Percentiles rank a stretch among this genome's conserved stretches.
These are phyloP conservation scores for Geodia barretti DNA, from an alignment of 37 sponge, comb jelly and placozoan genomes.

Conservation along the genomic window DNA sequence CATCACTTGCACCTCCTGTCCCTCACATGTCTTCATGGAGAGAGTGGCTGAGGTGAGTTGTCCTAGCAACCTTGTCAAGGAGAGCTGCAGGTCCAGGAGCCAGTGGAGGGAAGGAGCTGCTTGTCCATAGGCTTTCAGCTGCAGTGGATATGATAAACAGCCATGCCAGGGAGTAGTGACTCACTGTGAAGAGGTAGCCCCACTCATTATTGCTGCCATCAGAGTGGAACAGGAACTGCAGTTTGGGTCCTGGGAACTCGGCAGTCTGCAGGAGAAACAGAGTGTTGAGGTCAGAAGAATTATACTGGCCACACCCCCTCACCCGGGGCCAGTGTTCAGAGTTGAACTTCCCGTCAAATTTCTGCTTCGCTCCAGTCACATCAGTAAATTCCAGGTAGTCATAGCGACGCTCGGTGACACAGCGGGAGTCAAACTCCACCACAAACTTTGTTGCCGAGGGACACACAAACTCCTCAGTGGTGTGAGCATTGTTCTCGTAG, in stretches of 20 bases:
- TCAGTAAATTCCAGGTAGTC: constrained; percentile 87
- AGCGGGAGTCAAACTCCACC: constrained; percentile 84
- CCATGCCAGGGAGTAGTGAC: neutral
- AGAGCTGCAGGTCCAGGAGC: constrained; percentile 78
- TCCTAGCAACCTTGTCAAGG: constrained; percentile 69
- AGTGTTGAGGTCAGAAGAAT: too few species aligned
- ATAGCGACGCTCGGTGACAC: constrained; percentile 70
- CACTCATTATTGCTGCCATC: constrained; percentile 79
- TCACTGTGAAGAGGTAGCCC: constrained; percentile 90
- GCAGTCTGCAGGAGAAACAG: constrained; percentile 5
- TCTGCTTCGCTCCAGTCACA: constrained; percentile 30
- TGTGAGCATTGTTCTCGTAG: constrained; percentile 69
- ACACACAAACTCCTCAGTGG: constrained; percentile 42
- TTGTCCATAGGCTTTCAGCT: constrained; percentile 73
- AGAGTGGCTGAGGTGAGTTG: constrained; percentile 46
- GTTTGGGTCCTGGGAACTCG: constrained; percentile 57
- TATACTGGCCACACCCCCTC: too few species aligned
- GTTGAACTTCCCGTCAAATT: constrained; percentile 65
- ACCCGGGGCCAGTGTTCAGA: constrained; percentile 68
- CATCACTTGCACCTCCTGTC: too few species aligned
- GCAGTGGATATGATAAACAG: constrained; percentile 11
- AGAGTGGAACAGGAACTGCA: constrained; percentile 77
- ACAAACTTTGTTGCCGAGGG: constrained; percentile 31
- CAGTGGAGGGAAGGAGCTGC: constrained; percentile 43
- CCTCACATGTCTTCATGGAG: constrained; percentile 9